Evolutionary conservation across 2,113 vertebrate genomes (phyloP), one percentile per base, ranked within the genome.

Genomic region (Microcebus tavaratra): DNA sequence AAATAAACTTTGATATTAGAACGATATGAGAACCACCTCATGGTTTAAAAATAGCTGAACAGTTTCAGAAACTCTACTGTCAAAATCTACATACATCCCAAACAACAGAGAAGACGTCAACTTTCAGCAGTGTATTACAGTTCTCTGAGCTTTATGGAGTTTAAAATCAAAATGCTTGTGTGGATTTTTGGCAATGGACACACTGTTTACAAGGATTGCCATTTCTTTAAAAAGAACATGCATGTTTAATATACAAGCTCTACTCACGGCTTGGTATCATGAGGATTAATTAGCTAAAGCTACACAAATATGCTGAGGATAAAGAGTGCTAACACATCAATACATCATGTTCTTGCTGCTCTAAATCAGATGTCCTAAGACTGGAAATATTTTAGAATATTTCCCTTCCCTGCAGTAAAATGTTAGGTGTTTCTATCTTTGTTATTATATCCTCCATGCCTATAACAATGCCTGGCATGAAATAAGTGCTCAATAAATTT

Each of bases 231-330:
- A 61, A 95, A 96, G 65, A 89, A 63, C 8, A 45, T 18, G 15
- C 20, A 48, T 55, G n/a, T 80, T 89, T 79, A 92, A 76, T 67
- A 78, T 25, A 83, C 48, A 80, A 90, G 31, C 53, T 87, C 89
- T 82, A 70, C 29, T 55, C 21, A 53, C 10, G 9, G 68, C 20
- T 97, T 48, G n/a, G 79, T 82, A 82, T 78, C 79, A 48, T 79
- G 88, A 95, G 75, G 50, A 92, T 94, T 92, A 95, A 95, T 96
- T 97, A 97, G 89, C 75, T 75, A 91, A 95, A 91, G 50, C 23
- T 50, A 42, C 25, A 53, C 10, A 90, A 67, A 90, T 23, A 70
- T n/a, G 21, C 15, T n/a, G 45, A 91, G 59, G 20, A 78, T 82
- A 63, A 80, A 96, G 65, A 75, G 0, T 6, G 76, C n/a, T n/a